phyloP scores from a whole-genome alignment of 2,113 vertebrate genomes.

The Girardinichthys multiradiatus region DNA sequence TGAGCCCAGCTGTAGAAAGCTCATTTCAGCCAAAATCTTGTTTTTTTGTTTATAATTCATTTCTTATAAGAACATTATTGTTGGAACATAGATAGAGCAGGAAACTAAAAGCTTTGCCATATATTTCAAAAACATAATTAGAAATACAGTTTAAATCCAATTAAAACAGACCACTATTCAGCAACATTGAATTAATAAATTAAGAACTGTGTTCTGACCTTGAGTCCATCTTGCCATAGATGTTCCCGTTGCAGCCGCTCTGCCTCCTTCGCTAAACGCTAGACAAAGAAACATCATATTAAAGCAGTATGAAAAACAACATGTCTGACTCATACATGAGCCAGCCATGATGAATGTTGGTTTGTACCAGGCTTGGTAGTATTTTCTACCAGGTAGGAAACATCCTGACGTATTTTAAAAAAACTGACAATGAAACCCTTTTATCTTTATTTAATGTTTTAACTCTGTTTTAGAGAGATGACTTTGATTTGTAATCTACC shows the following conservation, averaged over 20 bases:
- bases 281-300: slow-evolving; percentile 32
- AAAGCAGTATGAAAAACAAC: slow-evolving; percentile 9
- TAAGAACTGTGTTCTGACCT: slow-evolving; percentile 78
- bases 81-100: too few species aligned
- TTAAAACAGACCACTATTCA: not conserved
- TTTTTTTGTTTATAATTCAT: not conserved
- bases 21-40: not conserved
- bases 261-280: slow-evolving; percentile 91
- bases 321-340: not conserved
- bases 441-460: too few species aligned
- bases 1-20: not conserved
- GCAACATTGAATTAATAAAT: not conserved
- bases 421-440: too few species aligned
- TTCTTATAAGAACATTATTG: not conserved
- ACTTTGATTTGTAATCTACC: too few species aligned
- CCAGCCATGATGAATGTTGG: too few species aligned
- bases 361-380: too few species aligned
- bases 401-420: too few species aligned
- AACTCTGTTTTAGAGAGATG: too few species aligned
- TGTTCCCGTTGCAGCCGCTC: slow-evolving; percentile 94
- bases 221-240: slow-evolving; percentile 94
- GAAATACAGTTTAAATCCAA: too few species aligned
- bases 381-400: too few species aligned
- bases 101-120: too few species aligned
- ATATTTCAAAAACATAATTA: too few species aligned